These are phyloP conservation scores for Thripadectes ignobilis DNA, from an alignment of 2,797 vertebrate genomes.

Conservation along the genomic window DNA sequence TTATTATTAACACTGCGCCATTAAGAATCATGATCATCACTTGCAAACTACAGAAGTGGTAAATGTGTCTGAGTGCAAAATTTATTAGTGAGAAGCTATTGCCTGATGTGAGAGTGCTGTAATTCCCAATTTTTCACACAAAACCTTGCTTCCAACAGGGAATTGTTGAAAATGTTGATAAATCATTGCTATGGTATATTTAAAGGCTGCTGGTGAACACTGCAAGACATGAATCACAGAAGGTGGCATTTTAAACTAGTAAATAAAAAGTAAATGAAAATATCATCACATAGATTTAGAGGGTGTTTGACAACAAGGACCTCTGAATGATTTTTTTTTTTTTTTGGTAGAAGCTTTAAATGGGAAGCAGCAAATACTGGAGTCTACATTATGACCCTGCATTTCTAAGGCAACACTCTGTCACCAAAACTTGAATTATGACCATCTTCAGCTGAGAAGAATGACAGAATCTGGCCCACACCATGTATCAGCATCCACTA, in stretches of 20 bases:
- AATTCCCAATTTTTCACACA: conserved; percentile 30
- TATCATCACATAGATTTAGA: conserved; percentile 25
- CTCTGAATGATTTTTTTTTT: neutral
- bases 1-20: neutral
- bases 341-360: neutral
- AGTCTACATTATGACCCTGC: neutral
- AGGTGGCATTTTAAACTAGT: conserved; percentile 18
- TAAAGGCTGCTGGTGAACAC: conserved; percentile 35
- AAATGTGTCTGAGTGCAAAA: conserved; percentile 16
- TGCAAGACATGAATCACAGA: conserved; percentile 23
- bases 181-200: conserved; percentile 42
- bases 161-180: conserved; percentile 26
- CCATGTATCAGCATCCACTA: neutral
- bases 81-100: conserved; percentile 12
- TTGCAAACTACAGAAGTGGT: conserved; percentile 22
- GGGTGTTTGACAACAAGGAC: conserved; percentile 14
- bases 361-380: neutral
- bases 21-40: conserved; percentile 22
- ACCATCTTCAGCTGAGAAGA: neutral
- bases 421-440: neutral
- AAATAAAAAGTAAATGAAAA: conserved; percentile 61
- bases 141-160: neutral
- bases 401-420: neutral
- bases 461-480: neutral
- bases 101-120: neutral